Evolutionary conservation across 1,140 invertebrate genomes (phyloP).

Genomic region (Hetaerina americana): DNA sequence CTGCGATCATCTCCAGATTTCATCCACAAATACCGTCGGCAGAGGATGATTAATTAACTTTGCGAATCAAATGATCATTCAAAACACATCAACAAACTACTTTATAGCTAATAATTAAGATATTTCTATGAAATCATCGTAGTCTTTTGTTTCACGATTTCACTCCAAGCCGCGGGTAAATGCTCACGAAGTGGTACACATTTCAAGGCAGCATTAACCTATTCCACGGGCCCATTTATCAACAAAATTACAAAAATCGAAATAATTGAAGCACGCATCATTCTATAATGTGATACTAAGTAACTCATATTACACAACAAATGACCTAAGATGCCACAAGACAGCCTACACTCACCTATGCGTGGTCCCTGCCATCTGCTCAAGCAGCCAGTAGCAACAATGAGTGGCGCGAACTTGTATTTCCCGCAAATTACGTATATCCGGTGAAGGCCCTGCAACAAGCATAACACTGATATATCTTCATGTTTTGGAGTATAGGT

Average conservation of each 20-base stretch:
- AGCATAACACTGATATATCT: too few species aligned
- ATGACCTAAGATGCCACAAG: slow-evolving; percentile 1
- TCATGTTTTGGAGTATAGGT: too few species aligned
- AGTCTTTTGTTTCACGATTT: neutral
- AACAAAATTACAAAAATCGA: too few species aligned
- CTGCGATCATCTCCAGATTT: neutral
- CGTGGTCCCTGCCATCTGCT: neutral
- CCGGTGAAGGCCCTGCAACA: neutral
- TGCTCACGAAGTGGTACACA: too few species aligned
- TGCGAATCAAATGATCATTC: neutral
- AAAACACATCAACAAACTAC: neutral
- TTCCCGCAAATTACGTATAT: slow-evolving; percentile 8
- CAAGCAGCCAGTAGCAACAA: slow-evolving; percentile 5
- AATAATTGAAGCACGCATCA: too few species aligned
- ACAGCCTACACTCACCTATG: neutral
- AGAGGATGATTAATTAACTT: too few species aligned
- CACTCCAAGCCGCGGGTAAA: neutral
- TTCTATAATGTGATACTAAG: too few species aligned
- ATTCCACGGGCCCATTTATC: too few species aligned
- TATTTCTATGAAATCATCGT: neutral
- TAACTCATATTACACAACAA: neutral
- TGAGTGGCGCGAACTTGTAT: slow-evolving; percentile 8
- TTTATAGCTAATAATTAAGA: neutral
- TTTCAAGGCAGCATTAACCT: too few species aligned
- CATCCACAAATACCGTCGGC: neutral